Evolutionary conservation across 2,113 vertebrate species (phyloP).

Genomic region (Sylvietta virens): DNA sequence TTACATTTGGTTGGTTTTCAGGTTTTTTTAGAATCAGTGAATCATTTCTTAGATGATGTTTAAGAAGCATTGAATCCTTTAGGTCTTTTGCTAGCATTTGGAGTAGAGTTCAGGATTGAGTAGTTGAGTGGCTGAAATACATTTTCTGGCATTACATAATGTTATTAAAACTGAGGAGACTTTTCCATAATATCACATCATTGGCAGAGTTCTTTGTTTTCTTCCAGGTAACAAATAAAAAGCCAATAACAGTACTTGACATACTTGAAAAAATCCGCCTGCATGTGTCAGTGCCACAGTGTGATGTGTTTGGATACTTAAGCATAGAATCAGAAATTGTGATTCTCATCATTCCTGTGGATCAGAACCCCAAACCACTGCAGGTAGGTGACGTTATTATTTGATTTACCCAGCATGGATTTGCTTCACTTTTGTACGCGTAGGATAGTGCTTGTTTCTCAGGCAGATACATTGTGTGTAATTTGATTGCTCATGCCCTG

Average conservation of each 20-base stretch:
- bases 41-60: not conserved
- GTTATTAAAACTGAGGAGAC: not conserved
- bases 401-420: not conserved
- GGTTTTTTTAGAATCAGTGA: not conserved
- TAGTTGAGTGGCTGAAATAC: not conserved
- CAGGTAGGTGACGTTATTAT: constrained; percentile 75
- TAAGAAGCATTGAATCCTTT: not conserved
- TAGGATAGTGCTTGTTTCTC: not conserved
- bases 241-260: constrained; percentile 86
- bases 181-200: not conserved
- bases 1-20: not conserved
- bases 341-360: constrained; percentile 90
- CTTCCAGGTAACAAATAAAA: constrained; percentile 83
- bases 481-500: not conserved
- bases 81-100: not conserved
- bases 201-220: not conserved
- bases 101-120: not conserved
- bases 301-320: constrained; percentile 94
- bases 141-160: not conserved
- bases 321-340: constrained; percentile 93
- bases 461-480: not conserved
- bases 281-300: constrained; percentile 94
- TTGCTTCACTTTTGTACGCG: not conserved
- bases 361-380: constrained; percentile 86
- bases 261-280: constrained; percentile 88